These are phyloP conservation scores for Dallia pectoralis DNA, from an alignment of 2,797 vertebrate species.

Conservation along the genomic window DNA sequence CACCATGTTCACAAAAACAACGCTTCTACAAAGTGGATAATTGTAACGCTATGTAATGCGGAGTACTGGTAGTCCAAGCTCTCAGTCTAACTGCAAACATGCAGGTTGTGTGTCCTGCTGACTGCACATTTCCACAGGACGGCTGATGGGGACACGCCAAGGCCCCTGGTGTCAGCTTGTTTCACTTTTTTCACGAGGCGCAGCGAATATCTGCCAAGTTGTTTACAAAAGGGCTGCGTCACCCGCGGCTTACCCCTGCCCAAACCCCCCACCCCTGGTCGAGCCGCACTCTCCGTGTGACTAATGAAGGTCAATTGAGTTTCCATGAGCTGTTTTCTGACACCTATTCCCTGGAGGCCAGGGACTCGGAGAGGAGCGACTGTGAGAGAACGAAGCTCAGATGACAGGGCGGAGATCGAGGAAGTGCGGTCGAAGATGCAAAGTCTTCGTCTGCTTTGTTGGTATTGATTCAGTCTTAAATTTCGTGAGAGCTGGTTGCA, in stretches of 20 bases:
- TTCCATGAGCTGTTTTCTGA: slow-evolving; percentile 45
- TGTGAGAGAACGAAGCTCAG: slow-evolving; percentile 20
- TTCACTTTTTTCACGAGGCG: background rate
- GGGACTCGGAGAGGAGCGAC: slow-evolving; percentile 33
- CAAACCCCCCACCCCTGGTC: slow-evolving; percentile 12
- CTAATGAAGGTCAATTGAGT: slow-evolving; percentile 48
- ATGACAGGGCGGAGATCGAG: slow-evolving; percentile 11
- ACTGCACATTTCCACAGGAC: background rate
- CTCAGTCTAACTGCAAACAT: too few relatives aligned
- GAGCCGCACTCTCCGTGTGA: slow-evolving; percentile 43
- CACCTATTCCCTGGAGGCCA: slow-evolving; percentile 31
- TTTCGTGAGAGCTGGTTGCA: slow-evolving; percentile 28
- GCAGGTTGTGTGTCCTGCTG: background rate
- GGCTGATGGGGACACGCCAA: background rate
- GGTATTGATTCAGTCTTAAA: slow-evolving; percentile 48
- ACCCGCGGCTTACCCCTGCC: slow-evolving; percentile 25
- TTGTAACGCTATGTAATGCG: too few relatives aligned
- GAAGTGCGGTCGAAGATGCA: slow-evolving; percentile 11
- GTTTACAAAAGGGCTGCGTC: background rate
- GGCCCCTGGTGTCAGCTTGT: background rate
- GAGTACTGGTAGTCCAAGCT: too few relatives aligned
- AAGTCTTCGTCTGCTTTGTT: slow-evolving; percentile 18
- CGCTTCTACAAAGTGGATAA: background rate
- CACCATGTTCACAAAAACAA: background rate
- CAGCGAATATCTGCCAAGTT: slow-evolving; percentile 22